These are phyloP conservation scores for Tragelaphus imberbis DNA, from an alignment of 2,113 vertebrate species.

Conservation along the genomic window DNA sequence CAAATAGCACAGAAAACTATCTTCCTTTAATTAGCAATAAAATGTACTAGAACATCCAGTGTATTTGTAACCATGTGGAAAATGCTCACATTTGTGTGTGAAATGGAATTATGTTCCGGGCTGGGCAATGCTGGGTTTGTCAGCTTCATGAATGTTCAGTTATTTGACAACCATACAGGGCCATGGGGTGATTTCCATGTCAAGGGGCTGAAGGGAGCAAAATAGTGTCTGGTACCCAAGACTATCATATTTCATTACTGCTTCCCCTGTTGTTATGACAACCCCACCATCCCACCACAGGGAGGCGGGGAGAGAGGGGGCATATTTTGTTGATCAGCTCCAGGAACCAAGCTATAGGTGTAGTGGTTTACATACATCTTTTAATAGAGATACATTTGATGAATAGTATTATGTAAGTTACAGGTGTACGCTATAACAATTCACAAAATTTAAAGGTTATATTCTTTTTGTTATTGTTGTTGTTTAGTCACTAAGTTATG, in stretches of 20 bases:
- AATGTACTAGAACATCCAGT: neutral
- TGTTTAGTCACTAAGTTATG: neutral
- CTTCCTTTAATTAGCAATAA: neutral
- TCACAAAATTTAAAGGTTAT: neutral
- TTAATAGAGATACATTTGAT: neutral
- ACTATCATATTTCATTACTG: neutral
- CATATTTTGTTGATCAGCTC: neutral
- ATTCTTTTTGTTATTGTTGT: neutral
- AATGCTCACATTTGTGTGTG: neutral
- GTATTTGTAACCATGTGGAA: neutral
- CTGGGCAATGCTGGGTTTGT: neutral
- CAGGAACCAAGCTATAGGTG: too few relatives aligned
- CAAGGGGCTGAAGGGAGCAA: neutral
- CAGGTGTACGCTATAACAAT: neutral
- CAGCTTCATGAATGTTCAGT: neutral
- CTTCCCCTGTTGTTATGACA: neutral
- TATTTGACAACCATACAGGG: neutral
- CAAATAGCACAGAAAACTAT: neutral
- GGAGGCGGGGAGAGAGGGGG: neutral
- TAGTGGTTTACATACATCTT: neutral
- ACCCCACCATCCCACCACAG: neutral
- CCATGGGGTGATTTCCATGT: neutral
- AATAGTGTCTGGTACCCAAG: neutral
- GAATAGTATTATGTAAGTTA: neutral
- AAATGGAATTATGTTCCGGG: neutral